Percentiles rank a stretch among this genome's conserved stretches.
These are phyloP conservation scores for Drosophila nikananu DNA, from an alignment of 1,140 invertebrate genomes.

Conservation along the genomic window DNA sequence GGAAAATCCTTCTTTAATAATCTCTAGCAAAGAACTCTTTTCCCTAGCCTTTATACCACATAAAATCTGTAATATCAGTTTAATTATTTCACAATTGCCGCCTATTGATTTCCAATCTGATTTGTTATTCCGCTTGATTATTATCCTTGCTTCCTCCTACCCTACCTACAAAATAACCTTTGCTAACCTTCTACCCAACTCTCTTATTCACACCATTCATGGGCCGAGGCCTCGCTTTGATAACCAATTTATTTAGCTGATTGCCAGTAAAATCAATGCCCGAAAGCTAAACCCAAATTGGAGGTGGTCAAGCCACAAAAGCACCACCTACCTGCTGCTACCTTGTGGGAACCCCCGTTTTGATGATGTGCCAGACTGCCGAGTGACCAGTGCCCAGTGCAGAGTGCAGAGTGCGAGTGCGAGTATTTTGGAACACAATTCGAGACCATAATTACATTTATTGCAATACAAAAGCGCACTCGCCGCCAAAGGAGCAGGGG, in stretches of 20 bases:
- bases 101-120: slow-evolving; percentile 4
- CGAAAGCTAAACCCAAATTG: slow-evolving; percentile 42
- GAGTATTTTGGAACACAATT: slow-evolving; percentile 68
- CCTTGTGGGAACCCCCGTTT: slow-evolving; percentile 15
- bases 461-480: slow-evolving; percentile 68
- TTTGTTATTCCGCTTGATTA: slow-evolving; percentile 11
- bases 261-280: slow-evolving; percentile 48
- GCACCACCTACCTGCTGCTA: slow-evolving; percentile 29
- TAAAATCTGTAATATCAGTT: background rate
- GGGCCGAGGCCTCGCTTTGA: slow-evolving; percentile 24
- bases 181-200: background rate
- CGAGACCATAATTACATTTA: slow-evolving; percentile 78
- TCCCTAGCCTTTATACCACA: background rate
- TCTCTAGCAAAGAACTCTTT: background rate
- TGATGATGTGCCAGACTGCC: slow-evolving; percentile 27
- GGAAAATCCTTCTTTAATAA: too few species aligned
- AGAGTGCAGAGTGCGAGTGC: slow-evolving; percentile 20
- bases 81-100: background rate
- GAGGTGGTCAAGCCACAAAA: slow-evolving; percentile 40
- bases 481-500: slow-evolving; percentile 13
- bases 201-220: slow-evolving; percentile 10
- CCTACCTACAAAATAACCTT: background rate
- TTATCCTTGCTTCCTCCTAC: background rate
- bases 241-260: slow-evolving; percentile 47
- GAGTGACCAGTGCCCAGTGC: background rate